Evolutionary conservation across 2,888 invertebrate species (phyloP).

Genomic region (Galeopsomyia nigrocyanea): DNA sequence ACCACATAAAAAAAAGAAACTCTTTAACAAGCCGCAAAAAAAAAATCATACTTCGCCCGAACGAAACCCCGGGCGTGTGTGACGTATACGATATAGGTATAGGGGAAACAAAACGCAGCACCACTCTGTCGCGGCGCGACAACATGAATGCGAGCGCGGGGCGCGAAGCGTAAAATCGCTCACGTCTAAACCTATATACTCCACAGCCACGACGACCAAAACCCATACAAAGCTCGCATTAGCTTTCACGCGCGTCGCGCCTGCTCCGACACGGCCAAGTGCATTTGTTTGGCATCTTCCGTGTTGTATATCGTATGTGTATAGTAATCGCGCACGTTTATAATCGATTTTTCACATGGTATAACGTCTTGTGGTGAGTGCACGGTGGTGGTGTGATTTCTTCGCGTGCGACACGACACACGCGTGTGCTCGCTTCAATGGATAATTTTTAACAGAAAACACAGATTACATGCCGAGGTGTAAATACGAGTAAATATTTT

Average conservation of each 20-base stretch:
- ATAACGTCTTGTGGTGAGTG: no score
- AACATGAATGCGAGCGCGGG: neutral
- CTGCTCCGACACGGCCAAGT: conserved; percentile 29
- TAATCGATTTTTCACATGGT: no score
- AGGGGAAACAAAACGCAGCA: neutral
- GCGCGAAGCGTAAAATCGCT: conserved; percentile 33
- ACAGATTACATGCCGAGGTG: no score
- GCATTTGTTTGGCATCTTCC: conserved; percentile 21
- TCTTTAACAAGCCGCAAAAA: neutral
- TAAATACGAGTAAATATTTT: no score
- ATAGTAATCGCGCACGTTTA: no score
- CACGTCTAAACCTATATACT: conserved; percentile 5
- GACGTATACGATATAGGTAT: conserved; percentile 3
- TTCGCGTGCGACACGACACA: no score
- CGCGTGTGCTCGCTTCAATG: no score
- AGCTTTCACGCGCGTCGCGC: conserved; percentile 5
- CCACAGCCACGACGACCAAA: neutral
- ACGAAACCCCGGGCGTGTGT: conserved; percentile 14
- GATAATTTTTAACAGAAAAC: no score
- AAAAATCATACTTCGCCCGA: no score
- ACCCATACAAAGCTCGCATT: conserved; percentile 7
- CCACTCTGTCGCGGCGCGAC: neutral
- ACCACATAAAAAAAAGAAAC: neutral
- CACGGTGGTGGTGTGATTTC: no score
- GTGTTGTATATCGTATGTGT: neutral